Conservation (phyloP, 2,113 vertebrate genomes). For the Hippocampus barbouri region DNA sequence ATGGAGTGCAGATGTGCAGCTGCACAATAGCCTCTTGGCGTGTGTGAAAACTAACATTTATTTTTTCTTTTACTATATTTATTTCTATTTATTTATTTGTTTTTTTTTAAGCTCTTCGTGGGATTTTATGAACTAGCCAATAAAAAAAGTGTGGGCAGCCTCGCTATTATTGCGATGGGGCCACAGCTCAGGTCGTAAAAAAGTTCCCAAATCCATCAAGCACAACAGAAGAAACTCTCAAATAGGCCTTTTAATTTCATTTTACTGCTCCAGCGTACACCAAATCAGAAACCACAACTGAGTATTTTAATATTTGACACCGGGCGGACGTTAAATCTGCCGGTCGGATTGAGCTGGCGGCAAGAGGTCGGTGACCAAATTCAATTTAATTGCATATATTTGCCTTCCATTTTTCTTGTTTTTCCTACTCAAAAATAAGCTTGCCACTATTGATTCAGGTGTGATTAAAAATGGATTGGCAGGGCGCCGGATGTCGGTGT, state of each 20-base stretch:
- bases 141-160: constrained; percentile 16
- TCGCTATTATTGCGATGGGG: constrained; percentile 42
- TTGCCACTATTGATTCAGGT: constrained; percentile 42
- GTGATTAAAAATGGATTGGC: constrained; percentile 72
- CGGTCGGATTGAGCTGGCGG: constrained; percentile 2
- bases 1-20: constrained; percentile 19
- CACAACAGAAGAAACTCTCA: constrained; percentile 35
- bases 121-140: constrained; percentile 39
- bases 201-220: constrained; percentile 54
- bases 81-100: not conserved
- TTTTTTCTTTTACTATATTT: constrained; percentile 5
- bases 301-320: constrained; percentile 61
- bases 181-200: constrained; percentile 52
- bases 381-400: constrained; percentile 20
- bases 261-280: constrained; percentile 52
- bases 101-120: constrained; percentile 26
- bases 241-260: constrained; percentile 57
- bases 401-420: constrained; percentile 17
- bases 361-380: constrained; percentile 9
- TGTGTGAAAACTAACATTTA: constrained; percentile 3
- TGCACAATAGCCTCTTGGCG: constrained; percentile 22
- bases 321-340: constrained; percentile 44
- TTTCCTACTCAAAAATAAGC: constrained; percentile 44
- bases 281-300: constrained; percentile 46
- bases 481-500: constrained; percentile 24